Base-by-base conservation (phyloP, 2,888 invertebrate genomes). In the Gymnosoma rotundatum region DNA sequence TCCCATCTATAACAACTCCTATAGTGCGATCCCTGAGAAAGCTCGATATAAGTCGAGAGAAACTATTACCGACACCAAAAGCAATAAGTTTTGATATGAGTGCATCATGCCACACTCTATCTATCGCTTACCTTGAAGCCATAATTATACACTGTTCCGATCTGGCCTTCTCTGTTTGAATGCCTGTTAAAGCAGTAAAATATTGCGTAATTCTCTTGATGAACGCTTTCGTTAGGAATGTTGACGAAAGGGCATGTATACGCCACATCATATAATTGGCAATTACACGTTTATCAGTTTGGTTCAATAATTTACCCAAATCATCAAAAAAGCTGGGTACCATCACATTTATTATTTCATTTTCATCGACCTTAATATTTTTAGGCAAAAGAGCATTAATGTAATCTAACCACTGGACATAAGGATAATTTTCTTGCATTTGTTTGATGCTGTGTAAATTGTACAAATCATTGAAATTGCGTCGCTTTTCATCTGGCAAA, bases 231-330 rank as follows among this genome's bases (percentile, higher is more conserved):
- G 95, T 96, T 84, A 98, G 93, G 91, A 97, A 98, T 3, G 95
- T 95, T 12, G 97, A 94, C 0, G 97, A 95, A 6, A 96, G 95
- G 0, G 95, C 95, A 0, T 97, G 96, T 0, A 96, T 96, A 74
- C 98, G 94, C 98, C 98, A 98, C 95, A 98, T 95, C 87, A 97
- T 95, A 90, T 98, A 98, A 93, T 98, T 98, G 4, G 98, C 97
- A 88, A 96, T 94, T 3, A 94, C 93, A 86, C 96, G 90, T 88
- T 94, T 95, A 0, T 94, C 94, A 0, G 95, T 95, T 25, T 90
- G 90, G 45, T 92, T 90, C 64, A 95, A 89, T 5, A 95, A 89
- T 52, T 91, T 93, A 91, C 96, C 96, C 36, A 98, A 94, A 60
- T 95, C 94, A 0, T 93, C 93, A 61, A 98, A 94, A 92, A 95